Evolutionary conservation across 2,797 vertebrate genomes (phyloP).

Genomic region (Periophthalmus magnuspinnatus): DNA sequence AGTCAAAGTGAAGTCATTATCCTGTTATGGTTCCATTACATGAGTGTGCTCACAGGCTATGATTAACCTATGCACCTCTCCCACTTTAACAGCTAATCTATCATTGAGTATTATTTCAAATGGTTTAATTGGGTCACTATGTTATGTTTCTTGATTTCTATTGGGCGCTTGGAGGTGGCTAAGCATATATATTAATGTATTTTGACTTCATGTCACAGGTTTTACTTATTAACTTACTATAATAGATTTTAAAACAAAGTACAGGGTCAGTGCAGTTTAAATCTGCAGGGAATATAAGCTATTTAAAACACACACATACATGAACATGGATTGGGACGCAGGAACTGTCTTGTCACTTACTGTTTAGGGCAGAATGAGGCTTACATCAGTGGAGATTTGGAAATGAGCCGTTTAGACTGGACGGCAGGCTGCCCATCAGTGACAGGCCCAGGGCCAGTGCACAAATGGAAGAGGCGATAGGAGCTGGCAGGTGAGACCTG

Average conservation of each 20-base stretch:
- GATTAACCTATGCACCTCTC: constrained; percentile 79
- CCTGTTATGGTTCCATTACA: constrained; percentile 70
- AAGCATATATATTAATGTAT: constrained; percentile 57
- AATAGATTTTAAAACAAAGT: constrained; percentile 56
- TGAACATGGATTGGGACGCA: constrained; percentile 34
- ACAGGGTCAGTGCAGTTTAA: constrained; percentile 21
- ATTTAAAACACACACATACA: constrained; percentile 27
- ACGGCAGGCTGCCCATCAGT: constrained; percentile 72
- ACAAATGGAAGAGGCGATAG: constrained; percentile 64
- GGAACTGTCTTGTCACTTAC: constrained; percentile 61
- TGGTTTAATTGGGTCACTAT: constrained; percentile 80
- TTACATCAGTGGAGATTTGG: constrained; percentile 62
- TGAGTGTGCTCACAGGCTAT: constrained; percentile 78
- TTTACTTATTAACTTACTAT: constrained; percentile 53
- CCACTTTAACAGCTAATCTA: constrained; percentile 69
- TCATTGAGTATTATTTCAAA: constrained; percentile 72
- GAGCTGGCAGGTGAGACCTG: constrained; percentile 81
- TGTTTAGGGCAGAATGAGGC: constrained; percentile 53
- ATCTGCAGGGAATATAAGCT: constrained; percentile 1
- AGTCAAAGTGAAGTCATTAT: constrained; percentile 76
- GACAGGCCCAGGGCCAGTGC: constrained; percentile 69
- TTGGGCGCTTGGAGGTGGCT: constrained; percentile 62
- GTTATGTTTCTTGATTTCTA: constrained; percentile 57
- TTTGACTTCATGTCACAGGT: constrained; percentile 51
- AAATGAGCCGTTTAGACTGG: constrained; percentile 68